Conservation (phyloP, 2,113 vertebrate genomes). For the Epinephelus lanceolatus region DNA sequence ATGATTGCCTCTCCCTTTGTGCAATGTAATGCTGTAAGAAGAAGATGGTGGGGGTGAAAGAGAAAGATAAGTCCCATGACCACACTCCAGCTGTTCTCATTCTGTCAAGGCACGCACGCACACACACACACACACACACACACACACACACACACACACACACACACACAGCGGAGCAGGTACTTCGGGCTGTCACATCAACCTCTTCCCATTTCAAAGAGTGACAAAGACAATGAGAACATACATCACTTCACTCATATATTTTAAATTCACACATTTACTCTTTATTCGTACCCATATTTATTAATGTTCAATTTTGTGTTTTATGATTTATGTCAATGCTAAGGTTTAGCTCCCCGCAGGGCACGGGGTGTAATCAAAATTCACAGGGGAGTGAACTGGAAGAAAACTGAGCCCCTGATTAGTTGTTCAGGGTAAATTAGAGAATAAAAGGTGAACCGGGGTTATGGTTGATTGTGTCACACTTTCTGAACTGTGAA, state of each 20-base stretch:
- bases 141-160: constrained; percentile 2
- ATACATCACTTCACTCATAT: not conserved
- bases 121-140: constrained; percentile 1
- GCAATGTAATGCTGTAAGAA: constrained; percentile 5
- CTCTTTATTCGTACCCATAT: not conserved
- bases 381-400: not conserved
- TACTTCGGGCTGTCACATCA: constrained; percentile 5
- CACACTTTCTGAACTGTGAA: constrained; percentile 48
- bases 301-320: not conserved
- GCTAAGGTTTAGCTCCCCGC: not conserved
- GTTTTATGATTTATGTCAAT: constrained; percentile 2
- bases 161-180: constrained; percentile 7
- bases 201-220: constrained; percentile 14
- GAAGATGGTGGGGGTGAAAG: constrained; percentile 1
- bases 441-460: constrained; percentile 34
- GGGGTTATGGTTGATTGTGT: constrained; percentile 18
- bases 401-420: constrained; percentile 8
- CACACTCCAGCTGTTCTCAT: constrained; percentile 54
- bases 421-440: constrained; percentile 36
- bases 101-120: constrained; percentile 38
- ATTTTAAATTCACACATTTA: constrained; percentile 4
- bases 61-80: constrained; percentile 18
- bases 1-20: constrained; percentile 7
- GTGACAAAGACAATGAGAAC: constrained; percentile 5
- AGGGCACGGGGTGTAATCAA: not conserved